These are phyloP conservation scores for Pachydiplax longipennis DNA, from an alignment of 2,888 invertebrate genomes.

Conservation along the genomic window DNA sequence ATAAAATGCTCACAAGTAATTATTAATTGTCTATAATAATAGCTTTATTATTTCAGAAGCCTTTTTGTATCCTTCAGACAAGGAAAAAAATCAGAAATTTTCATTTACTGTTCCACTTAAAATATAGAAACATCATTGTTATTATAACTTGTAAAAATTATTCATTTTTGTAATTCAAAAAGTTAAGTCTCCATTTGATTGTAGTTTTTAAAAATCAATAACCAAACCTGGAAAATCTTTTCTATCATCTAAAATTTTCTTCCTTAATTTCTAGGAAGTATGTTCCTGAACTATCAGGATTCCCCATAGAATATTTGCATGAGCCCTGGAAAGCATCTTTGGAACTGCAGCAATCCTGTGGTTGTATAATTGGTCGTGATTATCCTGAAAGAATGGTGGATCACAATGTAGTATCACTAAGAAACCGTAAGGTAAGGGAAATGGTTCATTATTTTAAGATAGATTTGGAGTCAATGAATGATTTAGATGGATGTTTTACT, in stretches of 20 bases:
- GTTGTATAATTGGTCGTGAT: constrained; percentile 71
- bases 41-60: too few relatives aligned
- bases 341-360: constrained; percentile 68
- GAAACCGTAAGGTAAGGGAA: constrained; percentile 62
- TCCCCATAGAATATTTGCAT: constrained; percentile 71
- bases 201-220: too few relatives aligned
- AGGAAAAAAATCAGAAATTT: too few relatives aligned
- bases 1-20: too few relatives aligned
- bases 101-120: too few relatives aligned
- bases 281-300: constrained; percentile 69
- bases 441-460: not conserved
- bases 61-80: too few relatives aligned
- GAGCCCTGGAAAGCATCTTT: constrained; percentile 76
- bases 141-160: too few relatives aligned
- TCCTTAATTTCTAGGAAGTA: constrained; percentile 63
- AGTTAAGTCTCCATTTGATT: too few relatives aligned
- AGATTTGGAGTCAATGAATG: not conserved
- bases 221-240: not conserved
- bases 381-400: constrained; percentile 74
- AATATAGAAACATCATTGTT: too few relatives aligned
- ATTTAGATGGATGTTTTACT: not conserved
- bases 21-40: too few relatives aligned
- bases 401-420: constrained; percentile 64
- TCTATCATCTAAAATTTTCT: not conserved
- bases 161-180: too few relatives aligned